Evolutionary conservation across 2,888 invertebrate species (phyloP), one percentile per base, ranked within the genome.

Genomic region (Cordilura impudica): DNA sequence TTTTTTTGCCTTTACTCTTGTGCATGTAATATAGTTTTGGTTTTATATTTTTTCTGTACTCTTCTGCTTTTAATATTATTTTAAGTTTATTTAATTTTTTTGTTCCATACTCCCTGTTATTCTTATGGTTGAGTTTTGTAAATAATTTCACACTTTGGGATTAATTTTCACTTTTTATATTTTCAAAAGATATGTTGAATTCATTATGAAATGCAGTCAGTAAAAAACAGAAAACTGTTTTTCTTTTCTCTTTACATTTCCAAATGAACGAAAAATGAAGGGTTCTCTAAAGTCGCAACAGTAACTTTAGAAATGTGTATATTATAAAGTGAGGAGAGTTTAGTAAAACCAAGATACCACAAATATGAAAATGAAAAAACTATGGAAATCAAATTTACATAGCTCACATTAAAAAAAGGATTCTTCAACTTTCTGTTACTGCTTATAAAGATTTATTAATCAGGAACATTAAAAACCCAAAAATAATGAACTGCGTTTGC

Each of bases 151-250:
- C 63, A 63, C 58, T 78, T 47, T 78, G 78, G 78, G 78, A 73
- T 65, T 78, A 78, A 78, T 78, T 78, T 73, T 73, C 73, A 73
- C 69, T 70, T 73, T 78, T 69, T 73, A 60, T 58, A 65, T 51
- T 26, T 12, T 16, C 35, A 39, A 54, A 67, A 47, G 45, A 4
- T 14, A 39, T 69, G 43, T 43, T 29, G 49, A 43, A 69, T 47
- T 69, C 56, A 76, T 76, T 70, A 76, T 54, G 35, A 26, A 39
- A 66, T 16, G 8, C 18, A 10, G 18, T 39, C 8, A 16, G 45
- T 26, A 54, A 31, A 54, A 19, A 21, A 29, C 35, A 16, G 21
- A 35, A 26, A 61, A 26, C 18, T 56, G 63, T 16, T 69, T 70
- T n/a, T n/a, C n/a, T n/a, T n/a, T n/a, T n/a, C n/a, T 63, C 69